Conservation (phyloP, 2,797 vertebrate genomes). For the Streptopelia turtur region DNA sequence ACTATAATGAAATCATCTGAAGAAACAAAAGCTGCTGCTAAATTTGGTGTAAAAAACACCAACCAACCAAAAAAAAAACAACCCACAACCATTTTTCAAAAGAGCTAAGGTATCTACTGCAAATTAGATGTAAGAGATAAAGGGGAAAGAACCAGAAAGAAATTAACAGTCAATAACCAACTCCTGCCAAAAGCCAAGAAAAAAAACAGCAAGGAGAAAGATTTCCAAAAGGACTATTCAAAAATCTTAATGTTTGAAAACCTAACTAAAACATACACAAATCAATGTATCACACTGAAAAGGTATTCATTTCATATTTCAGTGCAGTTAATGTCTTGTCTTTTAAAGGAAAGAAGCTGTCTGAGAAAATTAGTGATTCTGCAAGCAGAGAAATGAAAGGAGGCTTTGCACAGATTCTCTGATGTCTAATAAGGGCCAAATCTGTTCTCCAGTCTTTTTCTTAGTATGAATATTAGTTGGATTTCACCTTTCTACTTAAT, state of each 20-base stretch:
- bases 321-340: background rate
- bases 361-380: background rate
- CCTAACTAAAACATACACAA: background rate
- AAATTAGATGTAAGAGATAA: background rate
- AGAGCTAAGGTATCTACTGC: background rate
- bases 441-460: background rate
- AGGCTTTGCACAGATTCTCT: background rate
- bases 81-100: background rate
- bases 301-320: background rate
- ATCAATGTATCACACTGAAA: background rate
- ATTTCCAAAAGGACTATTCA: background rate
- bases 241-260: background rate
- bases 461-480: background rate
- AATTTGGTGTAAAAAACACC: background rate
- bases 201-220: background rate
- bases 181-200: background rate
- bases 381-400: background rate
- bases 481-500: background rate
- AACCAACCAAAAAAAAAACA: background rate
- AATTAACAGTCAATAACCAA: background rate
- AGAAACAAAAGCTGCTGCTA: background rate
- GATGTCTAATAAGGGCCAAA: background rate
- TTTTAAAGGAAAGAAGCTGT: background rate
- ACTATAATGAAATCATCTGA: background rate
- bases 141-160: background rate